Conservation (phyloP, 2,797 vertebrate genomes). For the Fringilla coelebs region DNA sequence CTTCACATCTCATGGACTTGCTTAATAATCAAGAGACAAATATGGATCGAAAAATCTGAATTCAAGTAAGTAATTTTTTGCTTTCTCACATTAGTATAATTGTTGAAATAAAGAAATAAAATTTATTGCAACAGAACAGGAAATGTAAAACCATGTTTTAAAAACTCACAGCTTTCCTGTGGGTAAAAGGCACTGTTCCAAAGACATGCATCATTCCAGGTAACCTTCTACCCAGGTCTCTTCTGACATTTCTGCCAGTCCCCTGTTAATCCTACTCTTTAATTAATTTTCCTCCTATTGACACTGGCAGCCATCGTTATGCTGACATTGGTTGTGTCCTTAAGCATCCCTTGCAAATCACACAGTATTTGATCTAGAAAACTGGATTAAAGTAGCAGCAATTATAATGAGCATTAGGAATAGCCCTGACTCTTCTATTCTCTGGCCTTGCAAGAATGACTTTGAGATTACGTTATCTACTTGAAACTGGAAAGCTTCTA, state of each 20-base stretch:
- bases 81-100: neutral
- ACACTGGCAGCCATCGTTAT: neutral
- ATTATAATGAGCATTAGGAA: neutral
- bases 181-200: neutral
- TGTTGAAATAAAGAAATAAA: neutral
- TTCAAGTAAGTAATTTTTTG: neutral
- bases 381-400: neutral
- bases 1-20: neutral
- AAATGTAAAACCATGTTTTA: neutral
- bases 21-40: neutral
- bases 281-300: neutral
- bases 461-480: neutral
- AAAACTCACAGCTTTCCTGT: neutral
- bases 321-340: neutral
- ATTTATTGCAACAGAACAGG: neutral
- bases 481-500: neutral
- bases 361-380: neutral
- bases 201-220: neutral
- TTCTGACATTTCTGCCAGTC: neutral
- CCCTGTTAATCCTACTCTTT: neutral
- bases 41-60: neutral
- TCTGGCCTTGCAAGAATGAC: neutral
- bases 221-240: neutral
- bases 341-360: neutral
- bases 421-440: neutral